Evolutionary conservation across 2,113 vertebrate genomes (phyloP), one percentile per base, ranked within the genome.

Genomic region (Engystomops pustulosus): DNA sequence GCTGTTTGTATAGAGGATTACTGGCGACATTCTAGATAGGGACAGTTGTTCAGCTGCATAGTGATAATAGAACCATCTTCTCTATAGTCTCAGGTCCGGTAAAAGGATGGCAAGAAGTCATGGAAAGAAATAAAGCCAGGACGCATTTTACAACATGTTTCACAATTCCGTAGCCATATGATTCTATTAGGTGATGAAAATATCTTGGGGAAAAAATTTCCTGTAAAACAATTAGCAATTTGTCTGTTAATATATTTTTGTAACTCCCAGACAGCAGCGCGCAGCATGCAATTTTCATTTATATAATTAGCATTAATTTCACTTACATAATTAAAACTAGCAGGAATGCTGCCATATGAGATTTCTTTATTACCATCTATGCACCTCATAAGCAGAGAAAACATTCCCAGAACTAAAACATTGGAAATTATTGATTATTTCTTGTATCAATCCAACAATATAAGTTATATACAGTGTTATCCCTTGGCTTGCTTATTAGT

Each of bases 1-100:
- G 71, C 81, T 83, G 71, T 49, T 83, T 65, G 18, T 18, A 36
- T 32, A 23, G 41, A 67, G 41, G 55, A 83, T 67, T 65, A 76
- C 17, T 49, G 32, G 5, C 17, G 34, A 34, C 27, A 67, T 32
- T 76, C 32, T 76, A 75, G 27, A 51, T 65, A 34, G 27, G 55
- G 41, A 47, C 68, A 74, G 53, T 53, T 74, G 80, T 41, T 36
- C 36, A 7, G 25, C 38, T 32, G 5, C 69, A 55, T 58, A 60
- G 47, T 3, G 45, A 18, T 30, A 20, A 76, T 67, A 11, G 0
- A 17, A 10, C 68, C 30, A 36, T 34, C 45, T 4, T 53, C 25
- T 15, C 11, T 47, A 51, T 10, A 23, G 8, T 20, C 27, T 67
- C 30, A 6, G 1, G 25, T 65, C 15, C 30, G 20, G 12, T 65